Conservation (phyloP, 2,113 vertebrate genomes). For the Muscicapa adusta region DNA sequence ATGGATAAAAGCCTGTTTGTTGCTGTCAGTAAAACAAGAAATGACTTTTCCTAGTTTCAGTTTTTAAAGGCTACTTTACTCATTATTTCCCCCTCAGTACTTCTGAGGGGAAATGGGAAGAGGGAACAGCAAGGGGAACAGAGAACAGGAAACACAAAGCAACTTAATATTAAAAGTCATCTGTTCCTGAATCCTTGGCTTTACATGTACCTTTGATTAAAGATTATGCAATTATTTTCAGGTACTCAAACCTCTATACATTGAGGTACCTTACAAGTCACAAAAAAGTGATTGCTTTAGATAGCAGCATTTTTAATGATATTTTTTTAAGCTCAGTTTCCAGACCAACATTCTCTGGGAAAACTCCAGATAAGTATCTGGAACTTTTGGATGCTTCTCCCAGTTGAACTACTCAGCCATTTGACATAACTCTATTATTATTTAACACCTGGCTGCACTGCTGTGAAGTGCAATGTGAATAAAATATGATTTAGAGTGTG, state of each 20-base stretch:
- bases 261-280: not conserved
- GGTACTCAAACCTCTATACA: not conserved
- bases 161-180: not conserved
- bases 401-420: not conserved
- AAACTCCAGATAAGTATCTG: not conserved
- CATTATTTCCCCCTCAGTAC: not conserved
- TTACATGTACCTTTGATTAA: not conserved
- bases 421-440: not conserved
- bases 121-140: not conserved
- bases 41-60: not conserved
- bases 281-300: not conserved
- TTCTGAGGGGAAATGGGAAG: not conserved
- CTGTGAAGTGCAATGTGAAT: not conserved
- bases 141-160: not conserved
- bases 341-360: not conserved
- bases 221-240: not conserved
- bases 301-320: not conserved
- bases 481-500: not conserved
- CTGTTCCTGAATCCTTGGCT: not conserved
- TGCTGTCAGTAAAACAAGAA: not conserved
- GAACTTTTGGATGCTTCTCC: not conserved
- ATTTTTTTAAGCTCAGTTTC: not conserved
- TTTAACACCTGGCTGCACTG: not conserved
- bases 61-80: not conserved
- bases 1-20: not conserved